Evolutionary conservation across 1,140 invertebrate species (phyloP).

Genomic region (Cotesia vestalis): DNA sequence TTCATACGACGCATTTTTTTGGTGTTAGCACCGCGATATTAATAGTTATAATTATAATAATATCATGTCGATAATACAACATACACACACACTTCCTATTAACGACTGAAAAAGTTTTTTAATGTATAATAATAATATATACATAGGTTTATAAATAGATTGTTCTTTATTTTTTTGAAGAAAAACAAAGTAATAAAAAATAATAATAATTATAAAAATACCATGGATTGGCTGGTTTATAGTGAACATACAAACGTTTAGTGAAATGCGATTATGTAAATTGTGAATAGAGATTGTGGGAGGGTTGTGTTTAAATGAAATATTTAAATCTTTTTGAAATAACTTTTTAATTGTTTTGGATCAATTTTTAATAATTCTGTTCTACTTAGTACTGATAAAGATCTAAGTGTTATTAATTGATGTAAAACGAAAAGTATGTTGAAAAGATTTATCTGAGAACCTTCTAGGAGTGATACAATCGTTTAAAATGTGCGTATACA

Average conservation of each 20-base stretch:
- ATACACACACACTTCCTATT: conserved; percentile 52
- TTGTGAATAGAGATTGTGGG: background rate
- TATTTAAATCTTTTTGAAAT: conserved; percentile 9
- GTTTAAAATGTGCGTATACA: conserved; percentile 26
- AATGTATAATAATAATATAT: conserved; percentile 16
- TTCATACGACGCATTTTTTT: too few relatives aligned
- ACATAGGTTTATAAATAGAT: conserved; percentile 30
- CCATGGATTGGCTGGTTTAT: conserved; percentile 1
- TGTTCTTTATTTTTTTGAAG: conserved; percentile 36
- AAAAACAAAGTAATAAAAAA: too few relatives aligned
- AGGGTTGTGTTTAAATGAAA: background rate
- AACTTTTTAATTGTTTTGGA: too few relatives aligned
- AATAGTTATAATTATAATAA: conserved; percentile 35
- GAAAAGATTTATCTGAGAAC: too few relatives aligned
- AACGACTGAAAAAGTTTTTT: conserved; percentile 52
- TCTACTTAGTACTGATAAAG: too few relatives aligned
- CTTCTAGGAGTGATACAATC: background rate
- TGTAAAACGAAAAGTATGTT: too few relatives aligned
- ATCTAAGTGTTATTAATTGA: too few relatives aligned
- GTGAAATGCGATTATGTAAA: too few relatives aligned
- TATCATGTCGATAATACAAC: conserved; percentile 48
- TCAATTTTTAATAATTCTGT: too few relatives aligned
- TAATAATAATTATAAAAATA: background rate
- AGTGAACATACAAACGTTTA: too few relatives aligned
- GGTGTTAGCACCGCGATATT: background rate